phyloP scores from a whole-genome alignment of 2,113 vertebrate species.

The Microtus pennsylvanicus region DNA sequence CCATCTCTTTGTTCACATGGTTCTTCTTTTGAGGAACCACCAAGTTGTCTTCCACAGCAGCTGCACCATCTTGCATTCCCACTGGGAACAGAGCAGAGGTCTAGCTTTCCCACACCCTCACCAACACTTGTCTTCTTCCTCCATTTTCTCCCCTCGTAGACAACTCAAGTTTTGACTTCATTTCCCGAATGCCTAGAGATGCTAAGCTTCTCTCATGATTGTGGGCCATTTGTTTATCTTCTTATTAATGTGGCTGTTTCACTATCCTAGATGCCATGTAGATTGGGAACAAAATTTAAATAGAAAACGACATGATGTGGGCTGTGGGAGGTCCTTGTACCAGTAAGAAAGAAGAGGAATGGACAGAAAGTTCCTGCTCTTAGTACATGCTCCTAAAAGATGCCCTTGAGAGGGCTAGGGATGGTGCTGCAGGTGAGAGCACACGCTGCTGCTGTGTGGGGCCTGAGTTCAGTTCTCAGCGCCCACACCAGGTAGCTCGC shows the following conservation, averaged over 20 bases:
- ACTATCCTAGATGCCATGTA: not conserved
- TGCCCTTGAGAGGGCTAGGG: not conserved
- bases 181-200: not conserved
- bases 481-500: not conserved
- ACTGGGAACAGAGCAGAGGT: not conserved
- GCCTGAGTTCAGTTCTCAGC: not conserved
- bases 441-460: not conserved
- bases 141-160: not conserved
- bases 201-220: no score
- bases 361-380: not conserved
- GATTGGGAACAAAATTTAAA: not conserved
- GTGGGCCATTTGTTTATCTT: not conserved
- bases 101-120: not conserved
- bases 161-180: not conserved
- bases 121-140: not conserved
- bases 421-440: not conserved
- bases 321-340: not conserved
- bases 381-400: not conserved
- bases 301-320: not conserved
- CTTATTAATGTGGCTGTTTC: not conserved
- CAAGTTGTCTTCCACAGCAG: not conserved
- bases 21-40: not conserved
- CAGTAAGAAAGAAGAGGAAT: not conserved
- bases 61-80: not conserved
- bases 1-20: not conserved